A percentile compares a stretch with the other conserved stretches of the same genome.
These are phyloP conservation scores for Hypotaenidia okinawae DNA, from an alignment of 2,797 vertebrate species.

Conservation along the genomic window DNA sequence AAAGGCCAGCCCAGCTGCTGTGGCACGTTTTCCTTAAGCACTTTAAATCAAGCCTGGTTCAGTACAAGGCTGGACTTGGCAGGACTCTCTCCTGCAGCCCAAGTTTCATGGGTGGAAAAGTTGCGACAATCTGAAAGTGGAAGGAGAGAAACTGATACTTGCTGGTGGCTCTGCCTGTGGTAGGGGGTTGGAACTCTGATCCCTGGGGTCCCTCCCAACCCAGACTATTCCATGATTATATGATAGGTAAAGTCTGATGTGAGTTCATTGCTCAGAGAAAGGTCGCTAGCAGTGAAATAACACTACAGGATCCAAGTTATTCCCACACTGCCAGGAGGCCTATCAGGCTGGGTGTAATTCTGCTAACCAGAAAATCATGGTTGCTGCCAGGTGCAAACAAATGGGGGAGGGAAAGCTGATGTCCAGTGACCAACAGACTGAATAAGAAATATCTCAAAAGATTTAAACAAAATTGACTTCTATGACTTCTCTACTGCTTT, in stretches of 20 bases:
- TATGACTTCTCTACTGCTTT: not conserved
- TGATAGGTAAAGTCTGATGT: not conserved
- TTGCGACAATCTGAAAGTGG: not conserved
- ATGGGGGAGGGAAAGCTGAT: accelerated
- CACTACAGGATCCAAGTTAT: not conserved
- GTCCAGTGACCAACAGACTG: not conserved
- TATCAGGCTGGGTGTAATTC: not conserved
- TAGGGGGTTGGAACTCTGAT: too few relatives aligned
- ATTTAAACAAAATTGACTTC: not conserved
- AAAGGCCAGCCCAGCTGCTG: not conserved
- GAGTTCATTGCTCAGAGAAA: not conserved
- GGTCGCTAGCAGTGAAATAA: not conserved
- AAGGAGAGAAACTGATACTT: not conserved
- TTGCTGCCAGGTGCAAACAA: not conserved
- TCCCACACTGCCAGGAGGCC: not conserved
- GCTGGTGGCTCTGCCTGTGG: too few relatives aligned
- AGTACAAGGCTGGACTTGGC: not conserved
- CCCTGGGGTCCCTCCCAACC: too few relatives aligned
- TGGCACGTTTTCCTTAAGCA: not conserved
- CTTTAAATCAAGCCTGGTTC: not conserved
- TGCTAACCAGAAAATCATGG: not conserved
- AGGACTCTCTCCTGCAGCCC: not conserved
- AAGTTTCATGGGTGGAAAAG: not conserved
- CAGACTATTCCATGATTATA: too few relatives aligned
- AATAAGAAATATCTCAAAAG: not conserved